Conservation (phyloP, 1,140 invertebrate species). For the Atta colombica region DNA sequence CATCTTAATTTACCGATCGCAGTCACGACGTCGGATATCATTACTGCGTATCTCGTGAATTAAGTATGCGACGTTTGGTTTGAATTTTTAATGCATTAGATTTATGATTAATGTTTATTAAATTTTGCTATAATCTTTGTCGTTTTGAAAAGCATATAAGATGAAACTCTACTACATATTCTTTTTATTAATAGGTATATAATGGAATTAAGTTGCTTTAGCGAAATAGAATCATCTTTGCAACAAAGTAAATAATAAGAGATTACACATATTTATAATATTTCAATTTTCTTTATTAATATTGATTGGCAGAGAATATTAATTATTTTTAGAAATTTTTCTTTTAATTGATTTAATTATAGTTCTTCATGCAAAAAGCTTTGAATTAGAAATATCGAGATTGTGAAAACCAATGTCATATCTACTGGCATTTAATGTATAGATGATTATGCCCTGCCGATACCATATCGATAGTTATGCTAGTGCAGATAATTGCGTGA, state of each 20-base stretch:
- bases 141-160: not conserved
- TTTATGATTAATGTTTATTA: conserved; percentile 4
- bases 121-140: not conserved
- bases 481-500: conserved; percentile 7
- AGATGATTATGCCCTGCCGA: conserved; percentile 10
- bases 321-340: conserved; percentile 1
- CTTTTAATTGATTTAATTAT: not conserved
- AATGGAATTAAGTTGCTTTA: not conserved
- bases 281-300: conserved; percentile 3
- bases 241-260: not conserved
- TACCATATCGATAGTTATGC: conserved; percentile 9
- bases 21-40: conserved; percentile 3
- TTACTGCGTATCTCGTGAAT: conserved; percentile 20
- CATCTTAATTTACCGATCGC: conserved; percentile 51
- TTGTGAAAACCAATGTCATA: conserved; percentile 27
- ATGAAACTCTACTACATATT: not conserved
- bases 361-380: not conserved
- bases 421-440: not conserved
- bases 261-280: not conserved
- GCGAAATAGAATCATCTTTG: not conserved
- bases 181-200: not conserved
- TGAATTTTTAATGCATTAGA: not conserved
- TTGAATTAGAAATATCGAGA: not conserved
- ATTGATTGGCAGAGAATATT: not conserved
- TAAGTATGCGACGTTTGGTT: not conserved